Evolutionary conservation across 2,797 vertebrate species (phyloP).

Genomic region (Avahi laniger): DNA sequence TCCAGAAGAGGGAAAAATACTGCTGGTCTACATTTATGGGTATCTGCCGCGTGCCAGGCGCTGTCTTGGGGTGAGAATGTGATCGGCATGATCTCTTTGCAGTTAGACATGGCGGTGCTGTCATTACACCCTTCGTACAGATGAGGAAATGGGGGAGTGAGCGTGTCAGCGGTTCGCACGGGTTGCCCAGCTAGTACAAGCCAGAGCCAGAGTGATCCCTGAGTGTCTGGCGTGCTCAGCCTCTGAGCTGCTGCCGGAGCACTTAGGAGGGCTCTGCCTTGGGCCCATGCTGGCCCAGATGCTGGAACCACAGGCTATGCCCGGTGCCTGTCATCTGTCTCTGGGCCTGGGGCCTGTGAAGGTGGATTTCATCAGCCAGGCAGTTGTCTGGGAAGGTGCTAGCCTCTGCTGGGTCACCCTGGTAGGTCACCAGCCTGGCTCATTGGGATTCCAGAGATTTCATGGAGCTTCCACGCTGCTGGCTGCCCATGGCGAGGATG

Average conservation of each 20-base stretch:
- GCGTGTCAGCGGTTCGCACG: not conserved
- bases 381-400: not conserved
- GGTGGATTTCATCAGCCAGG: not conserved
- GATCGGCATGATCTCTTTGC: not conserved
- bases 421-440: not conserved
- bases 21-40: accelerated
- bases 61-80: accelerated
- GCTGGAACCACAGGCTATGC: not conserved
- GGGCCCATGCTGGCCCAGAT: accelerated
- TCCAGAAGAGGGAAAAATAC: accelerated
- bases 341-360: not conserved
- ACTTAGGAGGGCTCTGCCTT: not conserved
- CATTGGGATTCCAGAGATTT: not conserved
- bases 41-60: not conserved
- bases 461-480: accelerated
- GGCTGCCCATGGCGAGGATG: not conserved
- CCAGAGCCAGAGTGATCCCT: not conserved
- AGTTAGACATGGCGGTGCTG: accelerated
- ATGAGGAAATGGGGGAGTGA: not conserved
- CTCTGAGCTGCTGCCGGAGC: not conserved
- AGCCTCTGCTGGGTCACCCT: not conserved
- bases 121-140: not conserved
- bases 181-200: not conserved
- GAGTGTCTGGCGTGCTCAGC: not conserved
- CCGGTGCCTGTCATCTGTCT: accelerated